A percentile compares a stretch with the other conserved stretches of the same genome.
Conservation (phyloP, 37 sponge, comb jelly and placozoan species). For the Halisarca cf. caerulea region DNA sequence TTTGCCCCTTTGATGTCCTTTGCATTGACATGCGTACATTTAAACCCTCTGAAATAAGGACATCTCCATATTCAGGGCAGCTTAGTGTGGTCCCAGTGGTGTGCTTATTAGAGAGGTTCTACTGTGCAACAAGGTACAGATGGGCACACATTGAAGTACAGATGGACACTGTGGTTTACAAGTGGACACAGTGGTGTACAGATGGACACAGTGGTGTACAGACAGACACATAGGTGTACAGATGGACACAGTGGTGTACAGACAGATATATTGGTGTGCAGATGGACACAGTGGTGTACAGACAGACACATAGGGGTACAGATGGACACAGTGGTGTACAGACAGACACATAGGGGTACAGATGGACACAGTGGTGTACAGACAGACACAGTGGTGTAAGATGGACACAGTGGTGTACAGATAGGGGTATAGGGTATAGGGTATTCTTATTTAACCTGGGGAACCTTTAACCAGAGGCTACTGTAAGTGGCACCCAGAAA, state of each 20-base stretch:
- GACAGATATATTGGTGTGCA: background rate
- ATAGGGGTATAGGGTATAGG: background rate
- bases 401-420: background rate
- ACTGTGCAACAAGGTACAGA: background rate
- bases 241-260: background rate
- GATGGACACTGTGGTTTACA: background rate
- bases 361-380: background rate
- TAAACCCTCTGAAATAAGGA: too few relatives aligned
- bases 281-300: background rate
- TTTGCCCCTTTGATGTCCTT: too few relatives aligned
- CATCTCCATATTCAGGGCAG: too few relatives aligned
- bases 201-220: background rate
- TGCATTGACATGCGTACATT: too few relatives aligned
- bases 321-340: background rate
- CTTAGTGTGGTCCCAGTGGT: too few relatives aligned
- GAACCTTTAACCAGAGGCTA: too few relatives aligned
- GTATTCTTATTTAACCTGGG: too few relatives aligned
- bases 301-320: background rate
- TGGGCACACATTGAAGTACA: background rate
- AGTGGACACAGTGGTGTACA: background rate
- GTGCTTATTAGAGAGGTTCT: background rate
- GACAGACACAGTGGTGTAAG: background rate
- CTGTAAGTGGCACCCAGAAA: too few relatives aligned
- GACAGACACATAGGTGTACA: background rate
- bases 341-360: background rate